These are phyloP conservation scores for Drosophila demipolita DNA, from an alignment of 2,888 invertebrate species.

Conservation along the genomic window DNA sequence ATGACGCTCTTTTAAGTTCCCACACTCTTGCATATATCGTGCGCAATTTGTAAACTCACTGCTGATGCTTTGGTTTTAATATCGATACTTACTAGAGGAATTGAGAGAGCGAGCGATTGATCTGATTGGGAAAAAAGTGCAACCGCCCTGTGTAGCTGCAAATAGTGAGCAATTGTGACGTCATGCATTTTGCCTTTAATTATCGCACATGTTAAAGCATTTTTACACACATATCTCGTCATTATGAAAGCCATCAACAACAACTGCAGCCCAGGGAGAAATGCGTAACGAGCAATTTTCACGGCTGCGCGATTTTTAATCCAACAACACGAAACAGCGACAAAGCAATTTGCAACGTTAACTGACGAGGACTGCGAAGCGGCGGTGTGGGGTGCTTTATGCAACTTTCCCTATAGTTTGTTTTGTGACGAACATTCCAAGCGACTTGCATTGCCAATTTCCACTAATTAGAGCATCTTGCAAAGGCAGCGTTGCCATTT, in stretches of 20 bases:
- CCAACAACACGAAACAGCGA: conserved; percentile 71
- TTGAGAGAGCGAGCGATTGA: neutral
- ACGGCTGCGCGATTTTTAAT: conserved; percentile 76
- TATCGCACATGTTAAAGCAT: conserved; percentile 30
- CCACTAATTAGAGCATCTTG: conserved; percentile 72
- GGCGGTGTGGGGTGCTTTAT: neutral
- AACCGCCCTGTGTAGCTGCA: neutral
- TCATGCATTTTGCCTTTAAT: conserved; percentile 30
- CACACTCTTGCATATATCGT: neutral
- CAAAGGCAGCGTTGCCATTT: conserved; percentile 76
- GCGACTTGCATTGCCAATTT: conserved; percentile 78
- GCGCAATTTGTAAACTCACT: conserved; percentile 1
- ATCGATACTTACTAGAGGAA: neutral
- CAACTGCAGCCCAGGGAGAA: conserved; percentile 19
- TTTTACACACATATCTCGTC: conserved; percentile 15
- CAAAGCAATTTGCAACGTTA: conserved; percentile 5
- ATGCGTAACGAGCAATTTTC: conserved; percentile 74
- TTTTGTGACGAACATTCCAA: conserved; percentile 74
- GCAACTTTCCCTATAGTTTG: conserved; percentile 9
- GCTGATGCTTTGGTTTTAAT: neutral
- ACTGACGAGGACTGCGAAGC: too few species aligned
- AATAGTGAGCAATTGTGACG: conserved; percentile 3
- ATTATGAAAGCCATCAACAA: conserved; percentile 32
- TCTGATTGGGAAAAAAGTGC: neutral
- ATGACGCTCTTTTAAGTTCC: neutral